phyloP scores from a whole-genome alignment of 2,113 vertebrate species.

The Lathamus discolor region DNA sequence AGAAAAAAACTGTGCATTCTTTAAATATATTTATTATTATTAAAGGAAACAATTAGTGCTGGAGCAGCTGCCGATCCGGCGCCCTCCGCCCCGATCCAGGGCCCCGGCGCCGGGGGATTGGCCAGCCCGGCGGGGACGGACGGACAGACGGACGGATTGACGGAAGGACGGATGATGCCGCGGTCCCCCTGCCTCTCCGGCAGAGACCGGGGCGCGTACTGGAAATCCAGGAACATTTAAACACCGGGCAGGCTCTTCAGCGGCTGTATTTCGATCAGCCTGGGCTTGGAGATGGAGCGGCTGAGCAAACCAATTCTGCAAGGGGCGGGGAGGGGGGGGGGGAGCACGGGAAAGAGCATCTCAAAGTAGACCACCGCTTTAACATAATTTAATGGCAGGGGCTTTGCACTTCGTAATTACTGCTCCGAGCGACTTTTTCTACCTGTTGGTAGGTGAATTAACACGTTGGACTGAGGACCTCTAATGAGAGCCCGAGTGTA shows the following conservation, averaged over 20 bases:
- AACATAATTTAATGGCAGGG: neutral
- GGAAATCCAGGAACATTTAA: neutral
- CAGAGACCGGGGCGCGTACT: neutral
- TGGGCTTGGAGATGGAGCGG: neutral
- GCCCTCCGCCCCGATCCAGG: neutral
- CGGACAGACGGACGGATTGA: neutral
- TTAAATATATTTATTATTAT: neutral
- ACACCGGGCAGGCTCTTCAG: neutral
- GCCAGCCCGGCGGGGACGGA: neutral
- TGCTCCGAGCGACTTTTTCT: conserved; percentile 39
- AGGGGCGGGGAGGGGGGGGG: neutral
- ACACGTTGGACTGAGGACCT: conserved; percentile 15
- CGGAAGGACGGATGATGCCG: neutral
- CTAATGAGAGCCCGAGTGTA: conserved; percentile 11
- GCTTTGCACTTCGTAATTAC: conserved; percentile 13
- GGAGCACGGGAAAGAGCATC: neutral
- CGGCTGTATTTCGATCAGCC: neutral
- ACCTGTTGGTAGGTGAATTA: conserved; percentile 61
- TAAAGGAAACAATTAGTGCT: neutral
- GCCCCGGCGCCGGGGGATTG: neutral
- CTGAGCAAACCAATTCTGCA: neutral
- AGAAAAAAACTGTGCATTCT: neutral
- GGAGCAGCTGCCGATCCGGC: neutral
- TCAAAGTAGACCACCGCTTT: neutral
- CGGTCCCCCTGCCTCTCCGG: neutral